Evolutionary conservation across 2,797 vertebrate species (phyloP), one percentile per base, ranked within the genome.

Genomic region (Nothura maculosa): DNA sequence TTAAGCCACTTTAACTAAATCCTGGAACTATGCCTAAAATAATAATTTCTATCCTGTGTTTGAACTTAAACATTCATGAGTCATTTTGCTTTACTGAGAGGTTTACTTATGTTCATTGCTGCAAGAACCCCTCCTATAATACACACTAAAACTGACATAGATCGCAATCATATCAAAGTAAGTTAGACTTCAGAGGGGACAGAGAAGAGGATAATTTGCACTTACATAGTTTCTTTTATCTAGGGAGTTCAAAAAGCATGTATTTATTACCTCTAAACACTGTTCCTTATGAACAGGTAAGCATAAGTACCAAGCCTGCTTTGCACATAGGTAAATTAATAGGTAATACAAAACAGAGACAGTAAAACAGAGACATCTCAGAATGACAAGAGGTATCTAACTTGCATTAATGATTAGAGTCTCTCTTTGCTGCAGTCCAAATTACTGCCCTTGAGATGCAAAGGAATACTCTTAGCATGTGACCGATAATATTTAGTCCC

Each of bases 151-250:
- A 90, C 58, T 81, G 66, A 66, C 90, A 69, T 21, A 87, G 64
- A 90, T 85, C 90, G 78, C 79, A 89, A 72, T 93, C 90, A 75
- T 83, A 93, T 95, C 90, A 88, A 91, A 95, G 90, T 28, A 42
- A 60, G 76, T 92, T 90, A 78, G 81, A 90, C 86, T 93, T 94
- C 92, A 95, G 90, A 94, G 84, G 70, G 24, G 61, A 47, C 28
- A 92, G 84, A 83, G 81, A 86, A 95, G 93, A 94, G 69, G 81
- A 78, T 95, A 92, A 94, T 96, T 94, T 89, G 66, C 62, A 75
- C 81, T 94, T 87, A 85, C 4, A n/a, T 4, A 11, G 24, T 69
- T 94, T 89, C 90, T 94, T 96, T 96, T 81, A 95, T 94, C 72
- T 58, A 73, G 32, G n/a, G 50, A 87, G 86, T 90, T 94, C 84